Base-by-base conservation (phyloP, 2,797 vertebrate species). In the Periophthalmus magnuspinnatus region DNA sequence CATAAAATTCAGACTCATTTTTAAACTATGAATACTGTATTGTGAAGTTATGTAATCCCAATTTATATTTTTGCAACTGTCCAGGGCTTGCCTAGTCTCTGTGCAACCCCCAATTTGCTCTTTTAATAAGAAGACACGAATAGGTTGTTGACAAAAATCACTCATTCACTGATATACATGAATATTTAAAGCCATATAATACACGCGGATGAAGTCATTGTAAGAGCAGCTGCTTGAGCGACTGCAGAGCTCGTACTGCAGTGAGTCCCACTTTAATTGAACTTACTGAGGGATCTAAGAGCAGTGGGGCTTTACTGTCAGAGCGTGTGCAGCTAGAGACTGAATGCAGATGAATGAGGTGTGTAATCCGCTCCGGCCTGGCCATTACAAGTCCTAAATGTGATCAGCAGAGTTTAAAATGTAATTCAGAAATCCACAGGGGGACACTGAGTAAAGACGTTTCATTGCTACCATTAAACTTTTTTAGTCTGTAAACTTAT, bases 371-470 rank as follows among this genome's bases (percentile, higher is more conserved):
- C 50, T 38, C 54, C 34, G 41, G 62, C 11, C 62, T 64, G 62
- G 41, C 62, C 62, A 64, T 64, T 64, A 63, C 36, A 24, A 45
- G 36, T 21, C 61, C 61, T 22, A 64, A 64, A 64, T 48, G 62
- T 64, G 62, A 64, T 64, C 62, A 64, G 62, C 41, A 11, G 62
- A 64, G 62, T 64, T 64, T 64, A 64, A 64, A 64, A 64, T 64
- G 62, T 64, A 64, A 48, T 64, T 64, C 38, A 28, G 62, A 64
- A 47, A 48, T 64, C 62, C 62, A 64, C 22, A 7, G 61, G 62
- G 62, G 64, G 62, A 24, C 62, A 47, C 22, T 48, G 41, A 64
- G 41, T 48, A 47, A 47, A 64, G 62, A 24, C 22, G 22, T 45
- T 64, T 64, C 52, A 67, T 56, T 45, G 38, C 6, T 9, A 47